phyloP scores from a whole-genome alignment of 53 echinoderm and acorn worm species.

The Holothuria scabra region DNA sequence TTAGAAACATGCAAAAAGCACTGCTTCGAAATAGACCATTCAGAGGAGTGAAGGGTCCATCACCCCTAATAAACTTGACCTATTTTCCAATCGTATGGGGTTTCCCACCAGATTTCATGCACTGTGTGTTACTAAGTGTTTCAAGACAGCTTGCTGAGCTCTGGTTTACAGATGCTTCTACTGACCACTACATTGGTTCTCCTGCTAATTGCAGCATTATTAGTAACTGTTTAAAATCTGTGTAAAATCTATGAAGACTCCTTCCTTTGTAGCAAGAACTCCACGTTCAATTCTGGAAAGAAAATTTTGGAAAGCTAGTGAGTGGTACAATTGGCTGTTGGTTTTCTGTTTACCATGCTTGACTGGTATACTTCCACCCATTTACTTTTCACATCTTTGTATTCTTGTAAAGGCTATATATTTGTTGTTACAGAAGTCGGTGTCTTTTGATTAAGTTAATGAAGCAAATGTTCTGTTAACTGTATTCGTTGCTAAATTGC shows the following conservation, averaged over 20 bases:
- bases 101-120: slow-evolving; percentile 63
- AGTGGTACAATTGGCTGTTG: slow-evolving; percentile 48
- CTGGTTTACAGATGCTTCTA: slow-evolving; percentile 52
- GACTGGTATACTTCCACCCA: slow-evolving; percentile 37
- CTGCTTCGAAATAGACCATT: slow-evolving; percentile 37
- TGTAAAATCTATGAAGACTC: slow-evolving; percentile 9
- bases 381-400: too few species aligned
- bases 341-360: slow-evolving; percentile 52
- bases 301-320: slow-evolving; percentile 50
- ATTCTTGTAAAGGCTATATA: too few species aligned
- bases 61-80: slow-evolving; percentile 43
- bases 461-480: background rate
- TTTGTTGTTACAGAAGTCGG: slow-evolving; percentile 8
- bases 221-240: background rate
- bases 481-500: slow-evolving; percentile 7
- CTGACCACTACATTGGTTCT: slow-evolving; percentile 48
- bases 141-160: slow-evolving; percentile 50
- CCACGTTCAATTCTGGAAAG: slow-evolving; percentile 9
- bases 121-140: slow-evolving; percentile 55
- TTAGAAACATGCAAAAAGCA: slow-evolving; percentile 49
- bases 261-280: slow-evolving; percentile 1
- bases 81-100: slow-evolving; percentile 50
- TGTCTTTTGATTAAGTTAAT: slow-evolving; percentile 8
- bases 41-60: slow-evolving; percentile 52
- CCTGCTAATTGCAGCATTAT: background rate